Evolutionary conservation across 1,140 invertebrate genomes (phyloP), one percentile per base, ranked within the genome.

Genomic region (Mizuhopecten yessoensis): DNA sequence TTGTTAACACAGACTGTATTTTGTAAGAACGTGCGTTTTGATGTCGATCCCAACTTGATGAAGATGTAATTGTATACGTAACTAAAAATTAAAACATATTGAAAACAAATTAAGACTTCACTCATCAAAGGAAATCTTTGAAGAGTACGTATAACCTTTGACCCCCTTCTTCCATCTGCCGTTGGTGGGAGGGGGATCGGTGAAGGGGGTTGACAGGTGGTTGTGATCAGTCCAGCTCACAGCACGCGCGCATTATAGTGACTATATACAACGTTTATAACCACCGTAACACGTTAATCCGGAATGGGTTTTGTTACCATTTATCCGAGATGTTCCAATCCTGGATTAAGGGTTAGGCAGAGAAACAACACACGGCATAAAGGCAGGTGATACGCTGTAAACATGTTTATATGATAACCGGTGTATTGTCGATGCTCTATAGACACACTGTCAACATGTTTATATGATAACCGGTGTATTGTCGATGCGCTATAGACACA

Each of bases 11-110:
- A 75, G 23, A 75, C 23, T 75, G 45, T 49, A 23, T 75, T 75
- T 29, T 29, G 57, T 75, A 75, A 75, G 57, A 29, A 75, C 57
- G 57, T n/a, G 57, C n/a, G n/a, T 29, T 75, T 75, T 75, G 57
- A 75, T 75, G 57, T 75, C 15, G 57, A 1, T 75, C 57, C 2
- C 23, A 75, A 29, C 45, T 75, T 75, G 57, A 75, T 75, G 23
- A 29, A 29, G 17, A 29, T 75, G 57, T 75, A 75, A 23, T 75
- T 75, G n/a, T 75, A 75, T 17, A n/a, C 57, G 5, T 75, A 3
- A 75, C 57, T 75, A 29, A 75, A 39, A 75, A 75, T 75, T 75
- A 75, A 75, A 75, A 75, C n/a, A 75, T 75, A 75, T 75, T 75
- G 57, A 75, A 75, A 75, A 75, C 57, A 75, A 75, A 75, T 75